Conservation (phyloP, 2,113 vertebrate genomes). For the Ptilonorhynchus violaceus region DNA sequence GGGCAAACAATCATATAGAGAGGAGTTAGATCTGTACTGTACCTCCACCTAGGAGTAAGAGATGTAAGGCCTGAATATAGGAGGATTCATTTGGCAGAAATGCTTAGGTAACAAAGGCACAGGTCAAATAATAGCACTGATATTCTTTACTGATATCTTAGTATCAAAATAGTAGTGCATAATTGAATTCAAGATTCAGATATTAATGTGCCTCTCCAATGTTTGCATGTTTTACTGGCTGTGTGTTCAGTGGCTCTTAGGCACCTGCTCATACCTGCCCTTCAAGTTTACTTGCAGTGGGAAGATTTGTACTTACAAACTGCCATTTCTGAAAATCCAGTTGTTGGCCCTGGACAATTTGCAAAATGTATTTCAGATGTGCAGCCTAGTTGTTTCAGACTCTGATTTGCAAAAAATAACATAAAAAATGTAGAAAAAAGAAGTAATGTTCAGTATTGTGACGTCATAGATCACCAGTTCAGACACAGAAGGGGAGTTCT, state of each 20-base stretch:
- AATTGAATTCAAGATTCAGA: background rate
- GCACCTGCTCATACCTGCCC: background rate
- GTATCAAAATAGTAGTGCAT: background rate
- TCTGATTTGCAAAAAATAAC: background rate
- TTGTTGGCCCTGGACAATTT: background rate
- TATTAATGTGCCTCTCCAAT: background rate
- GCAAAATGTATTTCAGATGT: background rate
- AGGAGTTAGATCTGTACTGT: background rate
- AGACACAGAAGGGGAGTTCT: background rate
- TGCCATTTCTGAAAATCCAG: background rate
- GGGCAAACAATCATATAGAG: background rate
- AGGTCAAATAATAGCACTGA: background rate
- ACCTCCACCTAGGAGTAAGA: background rate
- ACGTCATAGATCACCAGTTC: background rate
- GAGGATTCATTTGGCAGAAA: background rate
- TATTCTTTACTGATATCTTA: background rate
- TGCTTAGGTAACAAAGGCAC: background rate
- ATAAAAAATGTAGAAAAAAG: background rate
- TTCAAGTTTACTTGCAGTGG: background rate
- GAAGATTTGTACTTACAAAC: background rate
- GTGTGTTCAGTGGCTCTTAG: background rate
- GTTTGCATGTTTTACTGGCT: background rate
- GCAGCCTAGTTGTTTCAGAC: background rate
- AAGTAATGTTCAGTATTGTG: background rate
- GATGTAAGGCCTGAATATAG: background rate